These are phyloP conservation scores for Ericerus pela DNA, from an alignment of 1,140 invertebrate species.

Conservation along the genomic window DNA sequence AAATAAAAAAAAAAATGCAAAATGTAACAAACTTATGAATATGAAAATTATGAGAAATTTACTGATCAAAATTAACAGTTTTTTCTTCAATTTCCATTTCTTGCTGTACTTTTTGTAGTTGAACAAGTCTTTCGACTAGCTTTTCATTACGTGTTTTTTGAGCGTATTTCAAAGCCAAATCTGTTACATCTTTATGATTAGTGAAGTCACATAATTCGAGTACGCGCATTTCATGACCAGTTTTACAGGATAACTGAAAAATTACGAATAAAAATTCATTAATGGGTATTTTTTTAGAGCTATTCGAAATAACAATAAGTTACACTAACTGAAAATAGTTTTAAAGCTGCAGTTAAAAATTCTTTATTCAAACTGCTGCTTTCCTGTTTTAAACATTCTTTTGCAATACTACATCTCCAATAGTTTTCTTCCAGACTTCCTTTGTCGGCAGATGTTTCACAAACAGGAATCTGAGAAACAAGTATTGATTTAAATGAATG, in stretches of 20 bases:
- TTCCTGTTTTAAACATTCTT: slow-evolving; percentile 20
- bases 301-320: neutral
- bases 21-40: too few relatives aligned
- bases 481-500: slow-evolving; percentile 21
- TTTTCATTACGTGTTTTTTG: slow-evolving; percentile 53
- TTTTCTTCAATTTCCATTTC: neutral
- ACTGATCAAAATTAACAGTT: neutral
- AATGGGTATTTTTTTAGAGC: neutral
- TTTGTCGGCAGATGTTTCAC: slow-evolving; percentile 68
- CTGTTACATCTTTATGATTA: slow-evolving; percentile 54
- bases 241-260: slow-evolving; percentile 59
- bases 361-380: slow-evolving; percentile 43
- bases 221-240: slow-evolving; percentile 69
- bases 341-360: slow-evolving; percentile 63
- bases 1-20: too few relatives aligned
- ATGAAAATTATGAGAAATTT: too few relatives aligned
- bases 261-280: slow-evolving; percentile 16
- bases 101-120: slow-evolving; percentile 22
- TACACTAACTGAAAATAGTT: slow-evolving; percentile 67
- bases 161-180: slow-evolving; percentile 76
- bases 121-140: slow-evolving; percentile 54
- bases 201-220: slow-evolving; percentile 74
- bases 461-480: slow-evolving; percentile 53
- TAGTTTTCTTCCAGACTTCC: slow-evolving; percentile 60
- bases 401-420: slow-evolving; percentile 32